Percentiles rank a stretch among this genome's conserved stretches.
Evolutionary conservation across 2,888 invertebrate species (phyloP).

Genomic region (Ornithoptera alexandrae): DNA sequence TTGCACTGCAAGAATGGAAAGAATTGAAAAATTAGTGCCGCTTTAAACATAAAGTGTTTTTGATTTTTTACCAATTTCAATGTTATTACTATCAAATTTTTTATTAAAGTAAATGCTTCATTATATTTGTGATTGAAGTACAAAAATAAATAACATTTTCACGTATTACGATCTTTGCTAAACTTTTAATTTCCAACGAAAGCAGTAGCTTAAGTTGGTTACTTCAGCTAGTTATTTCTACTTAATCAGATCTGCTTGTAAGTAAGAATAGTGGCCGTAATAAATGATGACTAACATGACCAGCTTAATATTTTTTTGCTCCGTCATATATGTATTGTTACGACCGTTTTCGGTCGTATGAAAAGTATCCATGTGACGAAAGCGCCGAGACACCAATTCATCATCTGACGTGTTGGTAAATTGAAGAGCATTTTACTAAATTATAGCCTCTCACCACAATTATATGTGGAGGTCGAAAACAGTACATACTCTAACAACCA

Average conservation of each 20-base stretch:
- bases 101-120: too few species aligned
- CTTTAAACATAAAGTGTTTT: too few species aligned
- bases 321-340: not conserved
- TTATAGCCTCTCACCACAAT: slow-evolving; percentile 18
- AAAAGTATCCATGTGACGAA: not conserved
- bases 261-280: not conserved
- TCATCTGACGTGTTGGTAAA: slow-evolving; percentile 7
- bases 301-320: not conserved
- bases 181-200: too few species aligned
- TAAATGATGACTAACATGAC: not conserved
- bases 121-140: too few species aligned
- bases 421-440: slow-evolving; percentile 13
- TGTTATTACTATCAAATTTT: too few species aligned
- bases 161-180: too few species aligned
- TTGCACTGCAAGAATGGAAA: too few species aligned
- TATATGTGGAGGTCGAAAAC: slow-evolving; percentile 8
- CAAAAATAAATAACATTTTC: too few species aligned
- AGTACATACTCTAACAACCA: not conserved
- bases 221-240: too few species aligned
- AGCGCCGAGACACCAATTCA: slow-evolving; percentile 1
- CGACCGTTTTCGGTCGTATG: not conserved
- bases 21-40: too few species aligned
- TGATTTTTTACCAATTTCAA: too few species aligned
- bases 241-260: not conserved
- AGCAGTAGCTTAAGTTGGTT: too few species aligned